A percentile compares a stretch with the other conserved stretches of the same genome.
phyloP scores from a whole-genome alignment of 2,888 invertebrate species.

The Eilema depressum region DNA sequence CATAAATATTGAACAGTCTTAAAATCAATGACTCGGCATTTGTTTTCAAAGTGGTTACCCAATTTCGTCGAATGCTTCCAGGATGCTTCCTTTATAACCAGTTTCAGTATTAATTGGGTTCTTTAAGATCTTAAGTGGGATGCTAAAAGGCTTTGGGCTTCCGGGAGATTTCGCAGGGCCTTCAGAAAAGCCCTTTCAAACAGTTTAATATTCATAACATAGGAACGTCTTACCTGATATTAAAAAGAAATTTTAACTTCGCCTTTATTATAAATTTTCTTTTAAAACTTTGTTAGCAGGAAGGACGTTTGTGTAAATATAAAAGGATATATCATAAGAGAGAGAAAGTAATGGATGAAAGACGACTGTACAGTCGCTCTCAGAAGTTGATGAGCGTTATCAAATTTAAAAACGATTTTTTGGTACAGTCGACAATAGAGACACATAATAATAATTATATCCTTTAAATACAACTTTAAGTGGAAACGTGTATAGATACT shows the following conservation, averaged over 20 bases:
- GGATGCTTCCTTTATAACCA: slow-evolving; percentile 33
- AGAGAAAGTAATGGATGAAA: neutral
- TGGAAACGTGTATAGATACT: too few relatives aligned
- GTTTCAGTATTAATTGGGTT: slow-evolving; percentile 49
- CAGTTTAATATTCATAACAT: slow-evolving; percentile 49
- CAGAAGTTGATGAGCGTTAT: neutral
- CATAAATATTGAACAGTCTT: neutral
- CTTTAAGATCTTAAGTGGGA: slow-evolving; percentile 43
- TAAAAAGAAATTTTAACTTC: slow-evolving; percentile 37
- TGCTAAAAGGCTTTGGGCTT: slow-evolving; percentile 39
- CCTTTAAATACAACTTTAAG: too few relatives aligned
- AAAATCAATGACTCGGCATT: neutral
- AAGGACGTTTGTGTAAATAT: slow-evolving; percentile 18
- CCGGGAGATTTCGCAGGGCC: slow-evolving; percentile 29
- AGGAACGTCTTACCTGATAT: slow-evolving; percentile 34
- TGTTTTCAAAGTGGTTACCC: slow-evolving; percentile 7
- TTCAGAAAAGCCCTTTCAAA: slow-evolving; percentile 32
- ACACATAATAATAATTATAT: too few relatives aligned
- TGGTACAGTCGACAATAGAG: too few relatives aligned
- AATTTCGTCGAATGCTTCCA: slow-evolving; percentile 20
- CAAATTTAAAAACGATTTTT: too few relatives aligned
- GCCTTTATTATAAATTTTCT: slow-evolving; percentile 28
- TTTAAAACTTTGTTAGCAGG: slow-evolving; percentile 16
- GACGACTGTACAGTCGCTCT: neutral
- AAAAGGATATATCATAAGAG: slow-evolving; percentile 5